A percentile compares a stretch with the other conserved stretches of the same genome.
These are phyloP conservation scores for Eulithis testata DNA, from an alignment of 2,888 invertebrate species.

Conservation along the genomic window DNA sequence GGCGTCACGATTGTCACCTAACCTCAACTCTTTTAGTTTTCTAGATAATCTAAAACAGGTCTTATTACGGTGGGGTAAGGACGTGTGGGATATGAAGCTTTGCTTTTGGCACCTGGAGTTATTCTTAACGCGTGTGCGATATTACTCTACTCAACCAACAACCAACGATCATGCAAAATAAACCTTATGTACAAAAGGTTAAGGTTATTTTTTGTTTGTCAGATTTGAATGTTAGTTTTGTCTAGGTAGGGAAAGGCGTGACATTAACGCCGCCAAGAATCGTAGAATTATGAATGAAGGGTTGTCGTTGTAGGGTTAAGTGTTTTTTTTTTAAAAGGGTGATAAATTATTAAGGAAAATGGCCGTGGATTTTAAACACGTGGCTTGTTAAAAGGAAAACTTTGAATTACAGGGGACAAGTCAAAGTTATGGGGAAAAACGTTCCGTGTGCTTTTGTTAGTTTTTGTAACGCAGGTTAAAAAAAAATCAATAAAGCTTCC, in stretches of 20 bases:
- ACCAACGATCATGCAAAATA: constrained; percentile 29
- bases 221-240: constrained; percentile 62
- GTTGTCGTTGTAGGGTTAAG: constrained; percentile 75
- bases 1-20: constrained; percentile 82
- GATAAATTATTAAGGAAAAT: constrained; percentile 72
- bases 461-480: not conserved
- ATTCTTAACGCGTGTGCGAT: constrained; percentile 74
- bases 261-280: constrained; percentile 79
- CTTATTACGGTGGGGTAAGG: constrained; percentile 49
- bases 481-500: constrained; percentile 4
- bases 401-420: constrained; percentile 1
- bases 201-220: constrained; percentile 44
- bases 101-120: constrained; percentile 65
- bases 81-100: constrained; percentile 37
- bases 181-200: constrained; percentile 29
- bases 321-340: constrained; percentile 65
- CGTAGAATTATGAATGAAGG: constrained; percentile 79
- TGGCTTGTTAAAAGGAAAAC: constrained; percentile 13
- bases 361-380: constrained; percentile 49
- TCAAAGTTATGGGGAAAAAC: constrained; percentile 4
- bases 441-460: constrained; percentile 1
- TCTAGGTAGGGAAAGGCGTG: constrained; percentile 78
- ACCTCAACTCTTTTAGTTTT: constrained; percentile 51
- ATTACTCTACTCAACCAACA: constrained; percentile 58
- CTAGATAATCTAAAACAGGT: constrained; percentile 35